Evolutionary conservation across 2,113 vertebrate species (phyloP).

Genomic region (Sterna hirundo): DNA sequence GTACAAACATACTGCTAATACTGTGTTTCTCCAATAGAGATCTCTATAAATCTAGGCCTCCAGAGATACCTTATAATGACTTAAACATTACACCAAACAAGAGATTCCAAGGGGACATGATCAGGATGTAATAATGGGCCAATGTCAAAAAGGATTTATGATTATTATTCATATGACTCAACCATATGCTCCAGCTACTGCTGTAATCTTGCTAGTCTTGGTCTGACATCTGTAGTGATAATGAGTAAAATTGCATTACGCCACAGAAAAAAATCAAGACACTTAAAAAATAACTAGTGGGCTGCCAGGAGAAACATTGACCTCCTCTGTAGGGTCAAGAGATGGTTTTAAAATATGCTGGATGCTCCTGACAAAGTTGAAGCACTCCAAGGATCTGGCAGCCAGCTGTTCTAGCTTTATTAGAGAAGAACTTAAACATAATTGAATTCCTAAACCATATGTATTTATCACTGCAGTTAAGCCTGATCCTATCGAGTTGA

Average conservation of each 20-base stretch:
- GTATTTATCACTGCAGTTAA: slow-evolving; percentile 51
- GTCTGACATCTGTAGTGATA: slow-evolving; percentile 79
- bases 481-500: neutral
- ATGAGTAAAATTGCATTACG: slow-evolving; percentile 82
- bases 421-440: slow-evolving; percentile 67
- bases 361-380: slow-evolving; percentile 70
- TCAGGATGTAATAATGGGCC: slow-evolving; percentile 76
- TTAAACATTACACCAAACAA: slow-evolving; percentile 72
- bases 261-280: slow-evolving; percentile 77
- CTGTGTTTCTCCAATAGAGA: slow-evolving; percentile 66
- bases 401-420: slow-evolving; percentile 81
- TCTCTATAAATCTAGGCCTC: slow-evolving; percentile 72
- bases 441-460: slow-evolving; percentile 69
- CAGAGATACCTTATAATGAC: slow-evolving; percentile 69
- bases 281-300: slow-evolving; percentile 73
- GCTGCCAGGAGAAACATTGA: slow-evolving; percentile 78
- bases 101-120: slow-evolving; percentile 74
- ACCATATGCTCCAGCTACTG: slow-evolving; percentile 76
- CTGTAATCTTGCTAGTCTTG: slow-evolving; percentile 67
- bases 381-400: slow-evolving; percentile 72
- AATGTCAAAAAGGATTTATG: slow-evolving; percentile 79
- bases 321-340: slow-evolving; percentile 74
- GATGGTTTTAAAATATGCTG: slow-evolving; percentile 75
- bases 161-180: slow-evolving; percentile 77
- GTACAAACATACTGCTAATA: slow-evolving; percentile 64